These are phyloP conservation scores for Dromas ardeola DNA, from an alignment of 2,113 vertebrate genomes.

Conservation along the genomic window DNA sequence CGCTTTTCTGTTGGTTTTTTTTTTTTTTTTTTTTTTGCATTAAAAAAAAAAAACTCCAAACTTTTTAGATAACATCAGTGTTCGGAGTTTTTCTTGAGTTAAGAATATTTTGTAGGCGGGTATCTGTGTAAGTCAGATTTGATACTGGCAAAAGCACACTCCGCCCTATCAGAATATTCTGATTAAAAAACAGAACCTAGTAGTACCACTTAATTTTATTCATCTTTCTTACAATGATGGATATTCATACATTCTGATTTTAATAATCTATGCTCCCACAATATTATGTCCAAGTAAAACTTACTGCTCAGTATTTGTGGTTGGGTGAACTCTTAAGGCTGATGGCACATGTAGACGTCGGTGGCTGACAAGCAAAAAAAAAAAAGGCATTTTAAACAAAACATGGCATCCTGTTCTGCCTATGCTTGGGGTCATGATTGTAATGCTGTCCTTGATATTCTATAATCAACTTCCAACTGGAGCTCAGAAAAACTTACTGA, in stretches of 20 bases:
- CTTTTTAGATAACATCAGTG: not conserved
- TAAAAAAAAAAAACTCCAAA: not conserved
- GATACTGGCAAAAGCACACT: conserved; percentile 33
- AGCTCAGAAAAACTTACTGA: conserved; percentile 89
- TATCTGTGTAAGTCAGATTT: conserved; percentile 32
- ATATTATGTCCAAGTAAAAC: not conserved
- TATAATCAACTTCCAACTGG: conserved; percentile 83
- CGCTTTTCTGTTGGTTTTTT: not conserved
- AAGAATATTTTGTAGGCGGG: not conserved
- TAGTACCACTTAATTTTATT: conserved; percentile 25
- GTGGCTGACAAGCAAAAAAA: conserved; percentile 24
- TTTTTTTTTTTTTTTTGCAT: not conserved
- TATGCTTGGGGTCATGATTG: conserved; percentile 69
- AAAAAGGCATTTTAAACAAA: conserved; percentile 36
- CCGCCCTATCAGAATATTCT: not conserved
- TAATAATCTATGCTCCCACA: not conserved
- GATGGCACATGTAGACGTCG: conserved; percentile 12
- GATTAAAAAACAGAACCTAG: conserved; percentile 25
- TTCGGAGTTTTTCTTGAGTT: not conserved
- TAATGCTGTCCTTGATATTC: conserved; percentile 72
- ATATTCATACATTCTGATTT: conserved; percentile 3
- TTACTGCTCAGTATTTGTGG: conserved; percentile 45
- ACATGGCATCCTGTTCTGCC: conserved; percentile 67
- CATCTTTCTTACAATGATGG: conserved; percentile 13
- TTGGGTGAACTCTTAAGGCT: conserved; percentile 54